Base-by-base conservation (phyloP, 37 sponge, comb jelly and placozoan species). In the Hexactinellida sp. region DNA sequence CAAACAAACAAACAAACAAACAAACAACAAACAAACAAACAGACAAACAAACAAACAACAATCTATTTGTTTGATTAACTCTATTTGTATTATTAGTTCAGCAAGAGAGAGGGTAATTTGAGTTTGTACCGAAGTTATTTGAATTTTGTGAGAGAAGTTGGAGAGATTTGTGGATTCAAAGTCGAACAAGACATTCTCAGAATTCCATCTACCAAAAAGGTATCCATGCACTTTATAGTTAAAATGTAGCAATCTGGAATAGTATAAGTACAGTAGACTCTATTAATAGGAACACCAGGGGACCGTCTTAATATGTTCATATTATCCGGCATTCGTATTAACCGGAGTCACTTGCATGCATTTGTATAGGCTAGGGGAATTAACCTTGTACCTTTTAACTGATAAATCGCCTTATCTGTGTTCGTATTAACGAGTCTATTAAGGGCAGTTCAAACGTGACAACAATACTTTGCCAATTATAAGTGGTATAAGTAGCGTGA, bases 171-270 rank as follows among this genome's bases (percentile, higher is more conserved):
- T 86, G 99, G 99, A 82, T 98, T 98, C 76, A 83, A 83, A 24
- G 94, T 93, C 38, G 37, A 84, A 32, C 83, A 90, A 82, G 99
- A 98, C 76, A 55, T 55, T 1, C 54, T 98, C 87, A 91, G 95
- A 38, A 95, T 98, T 37, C 99, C 99, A 9, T 98, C 99, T 38
- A 98, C 92, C 71, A 98, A 98, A 71, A 55, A 92, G 84, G 96
- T 96, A 54, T 86, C 90, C 37, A 86, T 19, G n/a, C 37, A 41
- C 13, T 71, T 9, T 25, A n/a, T n/a, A n/a, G n/a, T n/a, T n/a
- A n/a, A n/a, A n/a, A n/a, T n/a, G n/a, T n/a, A 16, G 21, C 21
- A 21, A 24, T 16, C 21, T 24, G 16, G 54, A 24, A 21, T 52
- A 16, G 21, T 52, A 21, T 21, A 52, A 24, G 16, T 16, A 21